Conservation (phyloP, 2,797 vertebrate species). For the Anabas testudineus region DNA sequence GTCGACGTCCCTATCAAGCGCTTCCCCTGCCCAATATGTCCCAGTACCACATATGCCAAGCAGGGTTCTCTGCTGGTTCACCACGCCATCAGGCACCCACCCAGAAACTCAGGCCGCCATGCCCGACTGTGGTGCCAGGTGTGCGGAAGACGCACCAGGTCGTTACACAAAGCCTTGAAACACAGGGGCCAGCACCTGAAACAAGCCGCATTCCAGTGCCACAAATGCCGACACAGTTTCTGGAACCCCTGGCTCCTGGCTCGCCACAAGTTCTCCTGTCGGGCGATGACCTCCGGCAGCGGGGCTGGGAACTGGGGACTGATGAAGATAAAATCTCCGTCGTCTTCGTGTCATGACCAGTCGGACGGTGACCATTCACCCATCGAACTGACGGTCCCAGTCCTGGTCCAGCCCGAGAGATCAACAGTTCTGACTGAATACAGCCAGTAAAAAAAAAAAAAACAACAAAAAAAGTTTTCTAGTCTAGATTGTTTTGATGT, state of each 20-base stretch:
- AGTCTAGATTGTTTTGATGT: constrained; percentile 76
- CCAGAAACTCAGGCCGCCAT: constrained; percentile 67
- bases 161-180: constrained; percentile 78
- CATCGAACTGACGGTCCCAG: constrained; percentile 51
- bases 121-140: constrained; percentile 80
- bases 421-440: constrained; percentile 81
- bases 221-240: constrained; percentile 81
- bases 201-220: constrained; percentile 82
- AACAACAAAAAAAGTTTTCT: constrained; percentile 59
- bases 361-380: constrained; percentile 54
- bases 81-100: constrained; percentile 78
- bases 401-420: constrained; percentile 76
- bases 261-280: constrained; percentile 83
- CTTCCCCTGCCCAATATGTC: constrained; percentile 85
- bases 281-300: constrained; percentile 34
- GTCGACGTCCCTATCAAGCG: constrained; percentile 81
- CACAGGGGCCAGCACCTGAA: constrained; percentile 83
- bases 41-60: constrained; percentile 79
- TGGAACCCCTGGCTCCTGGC: constrained; percentile 82
- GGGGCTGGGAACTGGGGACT: constrained; percentile 60
- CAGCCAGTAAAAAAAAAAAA: constrained; percentile 73
- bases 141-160: constrained; percentile 77
- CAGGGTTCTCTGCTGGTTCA: constrained; percentile 81
- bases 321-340: constrained; percentile 58
- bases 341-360: constrained; percentile 5